Conservation (phyloP, 2,888 invertebrate genomes). For the Agrilus biguttatus region DNA sequence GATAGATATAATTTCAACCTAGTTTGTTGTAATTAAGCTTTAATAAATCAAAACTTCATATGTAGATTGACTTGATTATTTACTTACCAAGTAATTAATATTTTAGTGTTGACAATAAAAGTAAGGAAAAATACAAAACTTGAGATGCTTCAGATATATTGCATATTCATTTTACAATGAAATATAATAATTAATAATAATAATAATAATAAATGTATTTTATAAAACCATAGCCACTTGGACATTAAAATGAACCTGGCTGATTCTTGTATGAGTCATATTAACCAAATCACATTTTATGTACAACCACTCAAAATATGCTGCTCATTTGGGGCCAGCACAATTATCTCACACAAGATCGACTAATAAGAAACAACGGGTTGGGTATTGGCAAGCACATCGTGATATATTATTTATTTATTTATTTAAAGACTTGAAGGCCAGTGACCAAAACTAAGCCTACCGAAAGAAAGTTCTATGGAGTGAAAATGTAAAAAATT, state of each 20-base stretch:
- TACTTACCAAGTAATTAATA: too few species aligned
- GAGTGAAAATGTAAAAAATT: too few species aligned
- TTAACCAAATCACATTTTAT: constrained; percentile 11
- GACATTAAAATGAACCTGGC: constrained; percentile 13
- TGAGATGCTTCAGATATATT: constrained; percentile 29
- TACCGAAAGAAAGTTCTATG: too few species aligned
- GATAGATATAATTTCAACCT: too few species aligned
- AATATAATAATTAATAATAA: constrained; percentile 23
- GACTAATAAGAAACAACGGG: constrained; percentile 6
- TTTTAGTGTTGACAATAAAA: too few species aligned
- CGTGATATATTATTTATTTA: too few species aligned
- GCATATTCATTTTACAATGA: constrained; percentile 31
- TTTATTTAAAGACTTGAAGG: too few species aligned
- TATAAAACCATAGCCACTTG: constrained; percentile 30
- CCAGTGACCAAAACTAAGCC: too few species aligned
- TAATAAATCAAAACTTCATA: too few species aligned
- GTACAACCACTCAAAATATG: constrained; percentile 3
- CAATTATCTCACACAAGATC: constrained; percentile 7
- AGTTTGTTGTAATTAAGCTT: too few species aligned
- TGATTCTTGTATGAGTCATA: constrained; percentile 13
- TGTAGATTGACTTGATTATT: too few species aligned
- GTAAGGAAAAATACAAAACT: constrained; percentile 2
- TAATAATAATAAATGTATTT: constrained; percentile 8
- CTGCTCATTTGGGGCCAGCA: constrained; percentile 1
- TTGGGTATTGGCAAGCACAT: constrained; percentile 8